Evolutionary conservation across 92 coral and sea anemone genomes (phyloP), one percentile per base, ranked within the genome.

Genomic region (Parazoanthus atlanticus): DNA sequence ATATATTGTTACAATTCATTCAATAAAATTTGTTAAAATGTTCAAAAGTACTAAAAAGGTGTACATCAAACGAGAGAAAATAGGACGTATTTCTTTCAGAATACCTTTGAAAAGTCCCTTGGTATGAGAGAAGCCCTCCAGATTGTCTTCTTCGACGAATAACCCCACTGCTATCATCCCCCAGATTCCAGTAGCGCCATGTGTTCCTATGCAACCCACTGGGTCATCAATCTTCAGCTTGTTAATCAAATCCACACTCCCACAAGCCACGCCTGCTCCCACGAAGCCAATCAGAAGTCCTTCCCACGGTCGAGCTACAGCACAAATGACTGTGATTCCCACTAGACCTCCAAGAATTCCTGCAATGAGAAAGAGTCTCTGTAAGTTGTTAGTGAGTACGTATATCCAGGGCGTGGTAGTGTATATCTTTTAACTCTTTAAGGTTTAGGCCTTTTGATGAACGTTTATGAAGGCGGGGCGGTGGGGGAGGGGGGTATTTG

Each of bases 251-350:
- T 89, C 89, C 81, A 92, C 93, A n/a, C 94, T 94, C 32, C 92
- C 85, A 74, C 98, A 96, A 30, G 98, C 96, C 8, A 93, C 74
- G 17, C 92, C 74, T 11, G 95, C 98, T 1, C 97, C 98, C 6
- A 96, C 85, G 25, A 91, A 88, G 69, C 98, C 96, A 79, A 96
- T 96, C 5, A 96, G 75, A 31, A 96, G 49, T 8, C 95, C 97
- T 77, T 96, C 98, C 98, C 98, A 96, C 6, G 98, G 98, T 11
- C 94, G 96, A 49, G 94, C 93, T 5, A 94, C 90, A 2, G 98
- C 91, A 65, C 96, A 96, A 70, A 94, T 89, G 9, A 93, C 98
- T 92, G 90, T 23, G 70, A 74, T 84, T 28, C 67, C 87, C 28
- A 84, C 87, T 12, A 84, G 52, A 69, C 87, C 87, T 21, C 87